phyloP scores from a whole-genome alignment of 2,888 invertebrate genomes.

The Ochropleura leucogaster region DNA sequence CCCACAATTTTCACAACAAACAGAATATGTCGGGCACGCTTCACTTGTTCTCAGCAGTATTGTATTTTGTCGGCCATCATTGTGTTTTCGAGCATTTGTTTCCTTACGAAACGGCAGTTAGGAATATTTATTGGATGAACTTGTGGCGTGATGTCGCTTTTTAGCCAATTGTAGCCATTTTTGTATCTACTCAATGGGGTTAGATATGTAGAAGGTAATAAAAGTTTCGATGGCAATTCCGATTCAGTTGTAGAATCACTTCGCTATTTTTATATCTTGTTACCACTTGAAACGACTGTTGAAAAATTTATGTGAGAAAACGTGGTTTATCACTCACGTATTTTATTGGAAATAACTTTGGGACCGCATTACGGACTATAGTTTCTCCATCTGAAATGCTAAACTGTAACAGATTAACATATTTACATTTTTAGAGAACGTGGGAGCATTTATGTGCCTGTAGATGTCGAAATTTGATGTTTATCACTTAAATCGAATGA shows the following conservation, averaged over 20 bases:
- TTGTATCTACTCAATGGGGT: constrained; percentile 70
- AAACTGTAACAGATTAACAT: constrained; percentile 44
- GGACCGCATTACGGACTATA: constrained; percentile 38
- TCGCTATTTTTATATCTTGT: constrained; percentile 61
- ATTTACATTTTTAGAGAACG: constrained; percentile 30
- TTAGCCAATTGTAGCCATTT: constrained; percentile 86
- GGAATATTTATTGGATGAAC: constrained; percentile 89
- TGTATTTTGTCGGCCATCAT: constrained; percentile 86
- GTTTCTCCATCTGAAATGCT: constrained; percentile 53
- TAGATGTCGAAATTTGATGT: background rate
- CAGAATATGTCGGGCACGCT: constrained; percentile 87
- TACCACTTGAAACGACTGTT: constrained; percentile 60
- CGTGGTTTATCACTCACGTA: constrained; percentile 55
- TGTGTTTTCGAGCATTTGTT: constrained; percentile 89
- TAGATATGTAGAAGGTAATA: constrained; percentile 79
- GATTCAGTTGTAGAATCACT: constrained; percentile 69
- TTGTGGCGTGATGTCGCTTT: constrained; percentile 87
- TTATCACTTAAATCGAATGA: background rate
- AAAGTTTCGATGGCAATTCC: constrained; percentile 79
- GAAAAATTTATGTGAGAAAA: constrained; percentile 44
- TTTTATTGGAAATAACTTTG: constrained; percentile 46
- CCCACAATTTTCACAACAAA: constrained; percentile 84
- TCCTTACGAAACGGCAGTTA: constrained; percentile 89
- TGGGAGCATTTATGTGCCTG: constrained; percentile 16
- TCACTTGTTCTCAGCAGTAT: constrained; percentile 86